Evolutionary conservation across 1,140 invertebrate genomes (phyloP).

Genomic region (Dendroctonus valens): DNA sequence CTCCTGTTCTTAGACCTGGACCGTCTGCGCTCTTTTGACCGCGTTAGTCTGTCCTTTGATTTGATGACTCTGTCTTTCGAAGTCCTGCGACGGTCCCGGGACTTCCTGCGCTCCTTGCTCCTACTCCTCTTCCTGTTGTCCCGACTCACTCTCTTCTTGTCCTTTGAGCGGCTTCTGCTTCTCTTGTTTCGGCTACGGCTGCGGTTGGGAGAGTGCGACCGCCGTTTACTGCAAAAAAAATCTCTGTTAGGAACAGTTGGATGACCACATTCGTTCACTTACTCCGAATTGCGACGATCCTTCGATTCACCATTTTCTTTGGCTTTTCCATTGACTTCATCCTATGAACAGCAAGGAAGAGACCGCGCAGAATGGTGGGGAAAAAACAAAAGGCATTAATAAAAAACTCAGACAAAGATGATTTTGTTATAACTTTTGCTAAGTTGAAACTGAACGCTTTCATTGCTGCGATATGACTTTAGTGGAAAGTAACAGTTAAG

Average conservation of each 20-base stretch:
- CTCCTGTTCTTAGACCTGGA: constrained; percentile 42
- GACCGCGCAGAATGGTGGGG: constrained; percentile 47
- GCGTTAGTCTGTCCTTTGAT: constrained; percentile 54
- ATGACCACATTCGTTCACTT: constrained; percentile 38
- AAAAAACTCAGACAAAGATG: constrained; percentile 22
- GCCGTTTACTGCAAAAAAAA: constrained; percentile 25
- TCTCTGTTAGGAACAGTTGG: background rate
- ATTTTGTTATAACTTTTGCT: background rate
- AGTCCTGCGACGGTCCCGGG: constrained; percentile 41
- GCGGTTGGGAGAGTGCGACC: constrained; percentile 42
- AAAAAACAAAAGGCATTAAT: constrained; percentile 52
- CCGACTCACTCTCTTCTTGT: constrained; percentile 27
- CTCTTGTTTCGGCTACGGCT: constrained; percentile 50
- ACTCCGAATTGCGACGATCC: constrained; percentile 50
- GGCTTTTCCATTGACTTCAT: constrained; percentile 58
- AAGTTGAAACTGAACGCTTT: constrained; percentile 8
- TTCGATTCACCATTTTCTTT: constrained; percentile 58
- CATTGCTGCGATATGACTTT: background rate
- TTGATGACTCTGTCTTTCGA: constrained; percentile 44
- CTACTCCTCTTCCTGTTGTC: constrained; percentile 40
- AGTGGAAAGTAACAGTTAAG: too few relatives aligned
- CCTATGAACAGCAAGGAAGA: constrained; percentile 66
- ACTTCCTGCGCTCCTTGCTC: constrained; percentile 49
- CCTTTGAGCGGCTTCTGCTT: constrained; percentile 42
- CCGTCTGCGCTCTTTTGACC: constrained; percentile 51